Conservation (phyloP, 2,888 invertebrate genomes). For the Syrphus vitripennis region DNA sequence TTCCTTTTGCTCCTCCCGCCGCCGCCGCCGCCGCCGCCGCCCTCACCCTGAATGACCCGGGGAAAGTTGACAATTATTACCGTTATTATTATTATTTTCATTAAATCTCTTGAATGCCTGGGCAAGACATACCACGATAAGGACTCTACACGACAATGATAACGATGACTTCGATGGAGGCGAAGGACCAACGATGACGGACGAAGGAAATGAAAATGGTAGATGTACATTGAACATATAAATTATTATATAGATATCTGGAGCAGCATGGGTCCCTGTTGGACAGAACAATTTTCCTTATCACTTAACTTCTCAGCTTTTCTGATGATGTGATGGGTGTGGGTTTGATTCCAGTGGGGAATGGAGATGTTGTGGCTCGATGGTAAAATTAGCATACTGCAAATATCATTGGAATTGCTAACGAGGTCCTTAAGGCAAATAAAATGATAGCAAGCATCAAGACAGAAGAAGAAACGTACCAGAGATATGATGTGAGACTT, state of each 20-base stretch:
- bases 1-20: neutral
- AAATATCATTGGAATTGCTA: slow-evolving; percentile 70
- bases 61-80: slow-evolving; percentile 65
- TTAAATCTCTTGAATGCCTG: slow-evolving; percentile 49
- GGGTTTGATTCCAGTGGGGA: neutral
- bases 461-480: neutral
- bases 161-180: neutral
- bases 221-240: neutral
- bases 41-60: slow-evolving; percentile 17
- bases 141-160: slow-evolving; percentile 14
- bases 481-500: neutral
- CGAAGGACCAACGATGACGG: neutral
- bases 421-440: slow-evolving; percentile 67
- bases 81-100: slow-evolving; percentile 69
- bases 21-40: no score
- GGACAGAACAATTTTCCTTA: slow-evolving; percentile 66
- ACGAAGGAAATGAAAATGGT: slow-evolving; percentile 36
- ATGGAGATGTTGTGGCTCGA: neutral
- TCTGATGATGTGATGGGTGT: slow-evolving; percentile 15
- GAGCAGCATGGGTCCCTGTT: slow-evolving; percentile 17
- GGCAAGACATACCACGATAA: slow-evolving; percentile 51
- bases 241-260: neutral
- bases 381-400: slow-evolving; percentile 66
- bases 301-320: slow-evolving; percentile 66
- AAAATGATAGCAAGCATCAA: slow-evolving; percentile 49